Conservation (phyloP, 2,113 vertebrate genomes). For the Sinocyclocheilus grahami region DNA sequence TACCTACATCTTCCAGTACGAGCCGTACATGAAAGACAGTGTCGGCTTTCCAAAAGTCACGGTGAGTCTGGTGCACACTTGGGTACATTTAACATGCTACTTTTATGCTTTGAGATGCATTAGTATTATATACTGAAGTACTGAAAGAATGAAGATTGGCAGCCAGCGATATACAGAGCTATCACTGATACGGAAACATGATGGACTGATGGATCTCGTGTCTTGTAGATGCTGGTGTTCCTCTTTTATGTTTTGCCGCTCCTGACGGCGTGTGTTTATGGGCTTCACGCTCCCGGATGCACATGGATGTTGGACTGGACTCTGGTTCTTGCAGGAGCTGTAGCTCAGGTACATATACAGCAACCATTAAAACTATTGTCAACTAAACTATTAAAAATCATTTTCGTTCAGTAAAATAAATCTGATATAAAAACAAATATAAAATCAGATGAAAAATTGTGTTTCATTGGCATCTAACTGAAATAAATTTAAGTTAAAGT, state of each 20-base stretch:
- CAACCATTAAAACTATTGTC: not conserved
- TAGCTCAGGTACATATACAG: slow-evolving; percentile 81
- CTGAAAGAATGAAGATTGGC: not conserved
- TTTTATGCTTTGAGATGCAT: not conserved
- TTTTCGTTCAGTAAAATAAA: not conserved
- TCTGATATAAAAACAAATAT: not conserved
- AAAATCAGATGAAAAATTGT: not conserved
- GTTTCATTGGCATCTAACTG: not conserved
- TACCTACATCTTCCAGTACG: slow-evolving; percentile 88
- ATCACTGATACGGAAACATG: not conserved
- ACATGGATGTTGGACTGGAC: slow-evolving; percentile 91
- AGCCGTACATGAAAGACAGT: slow-evolving; percentile 91
- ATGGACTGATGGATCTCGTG: not conserved
- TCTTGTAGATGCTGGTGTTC: slow-evolving; percentile 85
- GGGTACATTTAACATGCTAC: not conserved
- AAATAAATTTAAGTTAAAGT: not conserved
- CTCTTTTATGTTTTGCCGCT: slow-evolving; percentile 89
- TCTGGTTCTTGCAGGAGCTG: slow-evolving; percentile 83
- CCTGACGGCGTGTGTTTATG: slow-evolving; percentile 75
- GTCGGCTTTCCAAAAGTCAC: slow-evolving; percentile 88
- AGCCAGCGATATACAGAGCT: not conserved
- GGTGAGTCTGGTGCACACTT: slow-evolving; percentile 71
- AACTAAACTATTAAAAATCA: not conserved
- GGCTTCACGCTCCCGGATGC: slow-evolving; percentile 83
- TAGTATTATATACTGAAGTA: not conserved